Percentiles rank a stretch among this genome's conserved stretches.
Evolutionary conservation across 1,140 invertebrate species (phyloP).

Genomic region (Mactra quadrangularis): DNA sequence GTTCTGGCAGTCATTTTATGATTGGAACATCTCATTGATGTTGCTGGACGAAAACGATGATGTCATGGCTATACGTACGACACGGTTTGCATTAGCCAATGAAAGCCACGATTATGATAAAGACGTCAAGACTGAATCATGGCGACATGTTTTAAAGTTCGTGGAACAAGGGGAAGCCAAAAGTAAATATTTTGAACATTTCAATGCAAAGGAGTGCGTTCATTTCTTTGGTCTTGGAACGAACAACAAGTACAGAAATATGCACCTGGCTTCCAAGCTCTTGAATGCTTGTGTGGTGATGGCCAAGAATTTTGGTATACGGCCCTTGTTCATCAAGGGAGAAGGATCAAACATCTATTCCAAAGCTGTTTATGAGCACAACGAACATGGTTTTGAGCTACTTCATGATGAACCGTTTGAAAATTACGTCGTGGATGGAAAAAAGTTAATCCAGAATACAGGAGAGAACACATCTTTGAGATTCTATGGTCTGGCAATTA

Average conservation of each 20-base stretch:
- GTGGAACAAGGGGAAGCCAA: not conserved
- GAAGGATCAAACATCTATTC: conserved; percentile 12
- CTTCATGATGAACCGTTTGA: conserved; percentile 20
- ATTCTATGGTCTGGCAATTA: conserved; percentile 3
- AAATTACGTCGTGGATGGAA: conserved; percentile 12
- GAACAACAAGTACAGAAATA: not conserved
- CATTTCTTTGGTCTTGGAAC: not conserved
- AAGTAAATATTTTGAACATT: conserved; percentile 1
- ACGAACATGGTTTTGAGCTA: not conserved
- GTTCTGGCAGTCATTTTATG: not conserved
- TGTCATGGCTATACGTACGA: not conserved
- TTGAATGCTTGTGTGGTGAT: not conserved
- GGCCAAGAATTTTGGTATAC: not conserved
- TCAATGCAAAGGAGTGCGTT: conserved; percentile 1
- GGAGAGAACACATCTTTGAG: conserved; percentile 10
- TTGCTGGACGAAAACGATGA: not conserved
- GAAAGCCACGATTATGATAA: not conserved
- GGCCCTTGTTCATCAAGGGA: conserved; percentile 4
- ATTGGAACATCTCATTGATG: no score
- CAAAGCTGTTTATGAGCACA: conserved; percentile 23
- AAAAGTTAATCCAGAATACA: not conserved
- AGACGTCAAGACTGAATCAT: not conserved
- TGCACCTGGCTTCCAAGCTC: not conserved
- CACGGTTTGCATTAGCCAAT: not conserved
- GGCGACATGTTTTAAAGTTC: not conserved